Percentiles rank a stretch among this genome's conserved stretches.
phyloP scores from a whole-genome alignment of 2,797 vertebrate species.

The Diceros bicornis region DNA sequence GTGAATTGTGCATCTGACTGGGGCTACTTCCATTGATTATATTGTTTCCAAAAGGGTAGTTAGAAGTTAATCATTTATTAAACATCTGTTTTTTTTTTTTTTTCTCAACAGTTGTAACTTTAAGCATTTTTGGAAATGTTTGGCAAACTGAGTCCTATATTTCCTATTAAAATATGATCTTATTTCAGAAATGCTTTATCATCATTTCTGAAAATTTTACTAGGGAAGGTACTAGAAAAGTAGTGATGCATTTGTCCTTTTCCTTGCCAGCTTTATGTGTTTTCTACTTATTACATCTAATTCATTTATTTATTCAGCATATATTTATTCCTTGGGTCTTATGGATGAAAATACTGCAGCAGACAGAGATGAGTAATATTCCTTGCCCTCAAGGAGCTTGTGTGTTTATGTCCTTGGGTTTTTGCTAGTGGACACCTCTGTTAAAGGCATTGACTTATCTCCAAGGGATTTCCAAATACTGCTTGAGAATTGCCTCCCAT shows the following conservation, averaged over 20 bases:
- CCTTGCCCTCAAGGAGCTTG: neutral
- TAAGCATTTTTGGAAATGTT: conserved; percentile 32
- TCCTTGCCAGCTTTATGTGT: neutral
- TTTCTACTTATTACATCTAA: neutral
- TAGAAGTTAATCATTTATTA: conserved; percentile 28
- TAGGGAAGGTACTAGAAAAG: neutral
- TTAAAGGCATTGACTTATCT: neutral
- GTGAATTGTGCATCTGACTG: neutral
- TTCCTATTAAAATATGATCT: neutral
- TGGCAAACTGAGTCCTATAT: conserved; percentile 5
- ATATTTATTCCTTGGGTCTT: neutral
- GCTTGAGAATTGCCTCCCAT: neutral
- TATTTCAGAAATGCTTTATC: conserved; percentile 15
- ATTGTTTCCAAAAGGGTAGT: neutral
- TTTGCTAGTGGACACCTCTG: neutral
- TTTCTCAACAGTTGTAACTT: neutral
- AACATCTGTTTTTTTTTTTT: neutral
- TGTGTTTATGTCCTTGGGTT: neutral
- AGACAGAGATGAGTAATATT: neutral
- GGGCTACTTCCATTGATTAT: neutral
- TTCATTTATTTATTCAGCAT: neutral
- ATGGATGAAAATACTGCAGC: neutral
- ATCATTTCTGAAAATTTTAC: conserved; percentile 37
- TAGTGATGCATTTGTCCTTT: conserved; percentile 11
- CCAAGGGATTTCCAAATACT: neutral